Evolutionary conservation across 2,888 invertebrate genomes (phyloP).

Genomic region (Pediacus dermestoides): DNA sequence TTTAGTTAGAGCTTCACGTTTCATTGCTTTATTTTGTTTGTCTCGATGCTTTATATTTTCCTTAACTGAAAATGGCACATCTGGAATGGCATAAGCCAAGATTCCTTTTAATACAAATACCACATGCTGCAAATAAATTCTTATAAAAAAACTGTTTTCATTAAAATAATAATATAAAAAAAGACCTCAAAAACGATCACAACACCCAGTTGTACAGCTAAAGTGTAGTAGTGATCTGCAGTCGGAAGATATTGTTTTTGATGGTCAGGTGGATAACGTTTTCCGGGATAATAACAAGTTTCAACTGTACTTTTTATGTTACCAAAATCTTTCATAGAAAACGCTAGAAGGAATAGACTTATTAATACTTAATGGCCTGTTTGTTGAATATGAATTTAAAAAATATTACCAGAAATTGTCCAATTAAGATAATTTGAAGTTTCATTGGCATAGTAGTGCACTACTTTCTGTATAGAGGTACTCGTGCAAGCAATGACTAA

Average conservation of each 20-base stretch:
- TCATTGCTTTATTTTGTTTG: conserved; percentile 20
- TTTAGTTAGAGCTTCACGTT: conserved; percentile 14
- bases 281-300: conserved; percentile 47
- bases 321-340: conserved; percentile 29
- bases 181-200: conserved; percentile 59
- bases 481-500: conserved; percentile 41
- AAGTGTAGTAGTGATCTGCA: conserved; percentile 54
- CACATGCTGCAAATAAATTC: conserved; percentile 48
- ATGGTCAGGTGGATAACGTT: conserved; percentile 40
- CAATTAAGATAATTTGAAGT: conserved; percentile 26
- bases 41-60: conserved; percentile 28
- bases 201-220: conserved; percentile 56
- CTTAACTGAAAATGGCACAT: conserved; percentile 52
- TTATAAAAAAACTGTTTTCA: conserved; percentile 12
- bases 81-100: conserved; percentile 61
- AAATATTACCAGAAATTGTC: conserved; percentile 37
- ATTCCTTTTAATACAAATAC: conserved; percentile 59
- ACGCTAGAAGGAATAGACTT: conserved; percentile 26
- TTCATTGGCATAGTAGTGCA: conserved; percentile 26
- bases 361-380: background rate
- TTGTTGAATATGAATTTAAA: conserved; percentile 8
- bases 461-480: conserved; percentile 31
- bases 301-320: conserved; percentile 10
- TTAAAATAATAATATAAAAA: conserved; percentile 8
- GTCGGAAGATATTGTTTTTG: conserved; percentile 44